Evolutionary conservation across 2,888 invertebrate species (phyloP).

Genomic region (Chromoteleia sp.): DNA sequence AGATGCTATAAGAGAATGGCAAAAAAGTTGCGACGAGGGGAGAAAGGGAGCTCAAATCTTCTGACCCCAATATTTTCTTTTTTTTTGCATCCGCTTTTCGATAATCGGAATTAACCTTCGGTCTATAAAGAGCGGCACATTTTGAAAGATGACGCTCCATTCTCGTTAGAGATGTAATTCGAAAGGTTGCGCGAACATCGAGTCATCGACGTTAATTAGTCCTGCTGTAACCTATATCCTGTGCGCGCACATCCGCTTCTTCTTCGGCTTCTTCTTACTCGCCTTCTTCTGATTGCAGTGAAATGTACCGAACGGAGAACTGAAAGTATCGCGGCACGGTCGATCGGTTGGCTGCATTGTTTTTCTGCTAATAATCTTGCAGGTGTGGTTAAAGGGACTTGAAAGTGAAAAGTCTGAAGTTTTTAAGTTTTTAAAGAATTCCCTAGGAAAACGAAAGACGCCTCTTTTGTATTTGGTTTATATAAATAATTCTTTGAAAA

Average conservation of each 20-base stretch:
- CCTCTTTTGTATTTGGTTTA: too few relatives aligned
- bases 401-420: slow-evolving; percentile 21
- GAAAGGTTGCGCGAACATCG: slow-evolving; percentile 11
- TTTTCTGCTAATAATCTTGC: slow-evolving; percentile 11
- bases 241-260: slow-evolving; percentile 32
- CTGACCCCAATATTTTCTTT: slow-evolving; percentile 76
- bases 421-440: too few relatives aligned
- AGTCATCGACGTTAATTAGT: slow-evolving; percentile 50
- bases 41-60: slow-evolving; percentile 73
- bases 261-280: slow-evolving; percentile 7
- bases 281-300: slow-evolving; percentile 1
- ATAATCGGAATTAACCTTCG: slow-evolving; percentile 35
- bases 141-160: neutral
- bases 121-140: slow-evolving; percentile 1
- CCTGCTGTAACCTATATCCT: slow-evolving; percentile 39
- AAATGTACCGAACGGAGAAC: slow-evolving; percentile 19
- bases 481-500: too few relatives aligned
- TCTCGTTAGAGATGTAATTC: slow-evolving; percentile 1
- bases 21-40: slow-evolving; percentile 36
- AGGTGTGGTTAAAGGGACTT: slow-evolving; percentile 5
- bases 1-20: slow-evolving; percentile 47
- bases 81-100: slow-evolving; percentile 56
- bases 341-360: slow-evolving; percentile 12
- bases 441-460: too few relatives aligned
- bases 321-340: slow-evolving; percentile 6